phyloP scores from a whole-genome alignment of 2,888 invertebrate genomes.

The Heliconius erato region DNA sequence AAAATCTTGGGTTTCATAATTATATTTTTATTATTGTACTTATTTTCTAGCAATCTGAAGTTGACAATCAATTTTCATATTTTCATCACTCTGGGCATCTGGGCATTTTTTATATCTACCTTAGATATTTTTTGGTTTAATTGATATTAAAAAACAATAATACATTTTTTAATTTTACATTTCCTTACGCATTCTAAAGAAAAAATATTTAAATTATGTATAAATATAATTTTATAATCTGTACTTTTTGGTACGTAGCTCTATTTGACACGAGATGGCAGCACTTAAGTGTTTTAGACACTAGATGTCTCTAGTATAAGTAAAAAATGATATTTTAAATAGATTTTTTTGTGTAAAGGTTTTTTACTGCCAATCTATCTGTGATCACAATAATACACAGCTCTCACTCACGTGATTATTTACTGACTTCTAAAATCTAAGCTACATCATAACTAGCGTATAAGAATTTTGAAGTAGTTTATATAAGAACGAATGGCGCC shows the following conservation, averaged over 20 bases:
- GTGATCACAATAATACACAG: too few relatives aligned
- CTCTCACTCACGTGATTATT: too few relatives aligned
- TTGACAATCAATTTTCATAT: background rate
- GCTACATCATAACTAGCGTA: too few relatives aligned
- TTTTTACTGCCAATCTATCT: too few relatives aligned
- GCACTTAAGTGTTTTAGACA: background rate
- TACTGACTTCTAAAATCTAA: too few relatives aligned
- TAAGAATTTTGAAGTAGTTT: too few relatives aligned
- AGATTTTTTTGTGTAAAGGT: too few relatives aligned
- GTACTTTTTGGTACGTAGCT: background rate
- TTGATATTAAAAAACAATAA: background rate
- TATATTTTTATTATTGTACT: background rate
- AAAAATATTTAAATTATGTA: background rate
- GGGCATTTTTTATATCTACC: background rate
- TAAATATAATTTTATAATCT: constrained; percentile 7
- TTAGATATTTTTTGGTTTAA: background rate
- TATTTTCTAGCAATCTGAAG: background rate
- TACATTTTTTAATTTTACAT: background rate
- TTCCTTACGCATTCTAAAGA: background rate
- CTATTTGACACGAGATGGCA: constrained; percentile 23
- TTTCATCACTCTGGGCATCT: background rate
- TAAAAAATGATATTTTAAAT: background rate
- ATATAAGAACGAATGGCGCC: too few relatives aligned
- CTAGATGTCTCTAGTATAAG: constrained; percentile 6
- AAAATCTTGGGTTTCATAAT: background rate